phyloP scores from a whole-genome alignment of 1,140 invertebrate genomes.

The Dendrolimus kikuchii region DNA sequence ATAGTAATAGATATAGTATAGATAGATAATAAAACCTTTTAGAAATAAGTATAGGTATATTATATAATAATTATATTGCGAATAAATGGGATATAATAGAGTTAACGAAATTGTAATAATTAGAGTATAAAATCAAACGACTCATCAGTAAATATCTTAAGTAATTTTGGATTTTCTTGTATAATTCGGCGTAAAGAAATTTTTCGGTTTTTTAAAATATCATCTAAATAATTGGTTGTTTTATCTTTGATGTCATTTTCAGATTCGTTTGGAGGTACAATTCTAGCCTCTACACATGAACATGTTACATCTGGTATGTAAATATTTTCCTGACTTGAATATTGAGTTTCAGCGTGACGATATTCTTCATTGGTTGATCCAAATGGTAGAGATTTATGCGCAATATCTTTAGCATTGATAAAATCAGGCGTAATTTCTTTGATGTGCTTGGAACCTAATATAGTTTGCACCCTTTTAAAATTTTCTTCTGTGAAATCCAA shows the following conservation, averaged over 20 bases:
- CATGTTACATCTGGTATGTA: slow-evolving; percentile 14
- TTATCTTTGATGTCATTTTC: slow-evolving; percentile 5
- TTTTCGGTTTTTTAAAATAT: slow-evolving; percentile 31
- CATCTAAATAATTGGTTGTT: slow-evolving; percentile 20
- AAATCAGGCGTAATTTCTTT: slow-evolving; percentile 15
- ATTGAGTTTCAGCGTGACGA: slow-evolving; percentile 43
- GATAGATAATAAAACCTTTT: too few species aligned
- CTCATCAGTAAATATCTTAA: slow-evolving; percentile 53
- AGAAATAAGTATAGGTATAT: too few species aligned
- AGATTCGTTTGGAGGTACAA: neutral
- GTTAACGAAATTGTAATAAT: neutral
- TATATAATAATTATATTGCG: too few species aligned
- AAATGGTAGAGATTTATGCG: slow-evolving; percentile 37
- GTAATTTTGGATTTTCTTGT: slow-evolving; percentile 33
- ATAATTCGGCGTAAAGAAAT: slow-evolving; percentile 33
- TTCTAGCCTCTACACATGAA: slow-evolving; percentile 12
- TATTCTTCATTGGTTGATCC: slow-evolving; percentile 33
- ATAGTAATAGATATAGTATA: too few species aligned
- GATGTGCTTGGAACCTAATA: slow-evolving; percentile 22
- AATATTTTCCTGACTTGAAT: slow-evolving; percentile 43
- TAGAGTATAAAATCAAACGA: slow-evolving; percentile 34
- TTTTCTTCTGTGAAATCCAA: slow-evolving; percentile 53
- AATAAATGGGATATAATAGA: too few species aligned
- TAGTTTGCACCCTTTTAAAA: slow-evolving; percentile 34
- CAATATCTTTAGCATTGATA: slow-evolving; percentile 31